Base-by-base conservation (phyloP, 2,797 vertebrate genomes). In the Zalophus californianus region DNA sequence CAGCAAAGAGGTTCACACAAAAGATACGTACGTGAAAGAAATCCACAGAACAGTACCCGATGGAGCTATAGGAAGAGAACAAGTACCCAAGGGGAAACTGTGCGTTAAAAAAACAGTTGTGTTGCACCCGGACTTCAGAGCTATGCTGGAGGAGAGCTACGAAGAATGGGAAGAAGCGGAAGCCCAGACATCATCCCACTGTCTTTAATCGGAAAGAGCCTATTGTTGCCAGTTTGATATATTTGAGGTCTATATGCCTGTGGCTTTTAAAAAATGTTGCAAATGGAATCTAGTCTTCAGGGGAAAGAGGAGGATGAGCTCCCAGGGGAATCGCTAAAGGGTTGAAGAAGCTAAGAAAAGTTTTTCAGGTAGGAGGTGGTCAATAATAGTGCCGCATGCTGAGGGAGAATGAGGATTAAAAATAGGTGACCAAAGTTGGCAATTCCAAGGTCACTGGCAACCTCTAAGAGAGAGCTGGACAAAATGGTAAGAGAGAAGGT, bases 11-110 rank as follows among this genome's bases (percentile, higher is more conserved):
- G 44, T 70, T 90, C 72, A 79, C 52, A 82, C 54, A 84, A 73
- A 86, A 92, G 86, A 97, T 29, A 35, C 1, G 18, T 38, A 78
- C 35, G 80, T 93, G n/a, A 64, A 54, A 94, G 85, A 70, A 80
- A 83, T 52, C 35, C 60, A 79, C 4, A 54, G 48, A 88, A 50
- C 64, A 41, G 29, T 70, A 73, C 23, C 72, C 87, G 64, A 82
- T 62, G 32, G 84, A 96, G 83, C 54, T 58, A 29, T 23, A 48
- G 50, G 35, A 86, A 70, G 32, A 90, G 70, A 90, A 93, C 72
- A n/a, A 21, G 78, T 77, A 83, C 15, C 44, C 50, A 50, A 41
- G 10, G 78, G 15, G 54, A 93, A 58, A 56, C 4, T 18, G 44
- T 1, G 54, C 3, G 44, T 82, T 5, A 13, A 38, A 27, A 50